Evolutionary conservation across 2,888 invertebrate species (phyloP), one percentile per base, ranked within the genome.

Genomic region (Brachyopa scutellaris): DNA sequence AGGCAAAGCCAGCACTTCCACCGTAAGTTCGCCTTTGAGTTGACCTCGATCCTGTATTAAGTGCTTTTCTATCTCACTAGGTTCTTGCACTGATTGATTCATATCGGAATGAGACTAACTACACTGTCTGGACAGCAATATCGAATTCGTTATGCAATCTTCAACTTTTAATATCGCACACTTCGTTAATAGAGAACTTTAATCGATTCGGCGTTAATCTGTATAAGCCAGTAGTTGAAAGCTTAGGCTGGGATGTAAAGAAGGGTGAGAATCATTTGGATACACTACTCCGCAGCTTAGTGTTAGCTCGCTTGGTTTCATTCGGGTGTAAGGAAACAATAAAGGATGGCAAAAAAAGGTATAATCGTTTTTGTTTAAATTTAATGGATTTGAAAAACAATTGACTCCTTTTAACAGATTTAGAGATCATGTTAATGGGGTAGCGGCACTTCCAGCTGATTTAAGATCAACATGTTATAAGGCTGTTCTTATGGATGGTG

Each of bases 81-180:
- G 92, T 92, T 0, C 91, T 99, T 61, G 94, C 95, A 87, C 92
- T 98, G n/a, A 94, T 97, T 88, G 93, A 95, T 86, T 96, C 97
- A 0, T 97, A 95, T 88, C 92, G 93, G 84, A 94, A 95, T 85
- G 98, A 99, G 90, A 94, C 94, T 33, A 96, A 98, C 90, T 99
- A 95, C 91, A 97, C 97, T 0, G 98, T 98, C 0, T 99, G 98
- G 98, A 95, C 94, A 5, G 95, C 95, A 0, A 94, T 97, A 84
- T 93, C 93, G 40, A 95, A 94, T 88, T 95, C 95, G 85, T 91
- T 98, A 64, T 92, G 93, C n/a, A 95, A 95, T 88, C 91, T 98
- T 61, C 93, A 93, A 70, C 93, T 93, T 47, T 91, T 98, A 23
- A 91, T 97, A 77, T 95, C 96, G 2, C 95, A 97, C 89, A 95